These are phyloP conservation scores for Drosophila arizonae DNA, from an alignment of 1,140 invertebrate species.

Conservation along the genomic window DNA sequence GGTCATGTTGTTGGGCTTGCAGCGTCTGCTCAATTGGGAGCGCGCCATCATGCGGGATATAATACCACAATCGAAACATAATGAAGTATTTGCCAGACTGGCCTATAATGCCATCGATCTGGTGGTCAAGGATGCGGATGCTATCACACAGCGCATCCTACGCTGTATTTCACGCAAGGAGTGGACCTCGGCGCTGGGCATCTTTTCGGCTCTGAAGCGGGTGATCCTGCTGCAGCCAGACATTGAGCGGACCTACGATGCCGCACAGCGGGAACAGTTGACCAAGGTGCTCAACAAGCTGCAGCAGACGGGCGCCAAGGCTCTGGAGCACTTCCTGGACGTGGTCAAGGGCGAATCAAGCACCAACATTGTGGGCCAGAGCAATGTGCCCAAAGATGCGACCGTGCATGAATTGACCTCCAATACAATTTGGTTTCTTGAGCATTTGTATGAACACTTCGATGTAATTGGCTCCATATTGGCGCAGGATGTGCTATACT, in stretches of 20 bases:
- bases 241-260: constrained; percentile 91
- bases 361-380: constrained; percentile 86
- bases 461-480: constrained; percentile 88
- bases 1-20: constrained; percentile 92
- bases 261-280: constrained; percentile 88
- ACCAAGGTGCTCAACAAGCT: constrained; percentile 89
- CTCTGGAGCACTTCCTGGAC: constrained; percentile 96
- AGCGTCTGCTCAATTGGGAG: constrained; percentile 94
- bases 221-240: constrained; percentile 91
- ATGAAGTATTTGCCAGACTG: constrained; percentile 92
- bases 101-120: constrained; percentile 92
- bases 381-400: constrained; percentile 92
- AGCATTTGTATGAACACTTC: constrained; percentile 91
- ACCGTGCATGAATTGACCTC: constrained; percentile 98
- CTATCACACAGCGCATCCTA: constrained; percentile 90
- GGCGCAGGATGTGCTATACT: constrained; percentile 86
- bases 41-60: constrained; percentile 91
- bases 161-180: constrained; percentile 91
- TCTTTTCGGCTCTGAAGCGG: constrained; percentile 94
- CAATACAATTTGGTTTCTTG: constrained; percentile 94
- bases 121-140: constrained; percentile 87
- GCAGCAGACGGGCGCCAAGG: constrained; percentile 91
- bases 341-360: constrained; percentile 93
- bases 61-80: constrained; percentile 90
- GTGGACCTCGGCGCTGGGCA: constrained; percentile 91